A percentile compares a stretch with the other conserved stretches of the same genome.
These are phyloP conservation scores for Liodrosophila aerea DNA, from an alignment of 2,888 invertebrate genomes.

Conservation along the genomic window DNA sequence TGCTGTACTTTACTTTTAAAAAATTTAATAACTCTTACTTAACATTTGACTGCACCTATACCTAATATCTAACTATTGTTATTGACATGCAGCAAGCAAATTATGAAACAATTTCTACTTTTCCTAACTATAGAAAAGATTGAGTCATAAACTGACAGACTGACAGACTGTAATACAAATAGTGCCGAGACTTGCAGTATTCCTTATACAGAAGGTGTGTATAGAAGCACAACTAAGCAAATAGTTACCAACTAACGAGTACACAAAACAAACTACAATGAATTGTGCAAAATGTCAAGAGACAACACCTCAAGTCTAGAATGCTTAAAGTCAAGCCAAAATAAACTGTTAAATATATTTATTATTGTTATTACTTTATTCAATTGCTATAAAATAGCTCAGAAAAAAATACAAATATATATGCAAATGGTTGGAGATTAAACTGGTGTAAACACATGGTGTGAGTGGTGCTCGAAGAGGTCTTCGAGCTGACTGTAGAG, in stretches of 20 bases:
- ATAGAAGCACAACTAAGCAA: constrained; percentile 37
- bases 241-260: constrained; percentile 32
- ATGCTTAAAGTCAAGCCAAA: constrained; percentile 51
- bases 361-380: too few species aligned
- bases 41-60: too few species aligned
- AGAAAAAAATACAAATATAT: too few species aligned
- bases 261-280: constrained; percentile 23
- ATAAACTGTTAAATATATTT: constrained; percentile 50
- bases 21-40: too few species aligned
- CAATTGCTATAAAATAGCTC: too few species aligned
- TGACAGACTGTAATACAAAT: constrained; percentile 40
- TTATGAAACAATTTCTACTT: constrained; percentile 20
- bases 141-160: constrained; percentile 59
- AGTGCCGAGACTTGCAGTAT: constrained; percentile 9
- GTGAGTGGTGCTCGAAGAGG: too few species aligned
- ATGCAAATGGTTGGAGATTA: too few species aligned
- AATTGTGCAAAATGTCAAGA: constrained; percentile 58
- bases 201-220: constrained; percentile 26
- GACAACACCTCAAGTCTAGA: constrained; percentile 28
- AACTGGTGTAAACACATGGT: too few species aligned
- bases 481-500: too few species aligned
- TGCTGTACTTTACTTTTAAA: too few species aligned
- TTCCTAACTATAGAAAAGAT: constrained; percentile 36
- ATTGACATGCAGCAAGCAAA: too few species aligned
- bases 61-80: too few species aligned